These are phyloP conservation scores for Montipora cactus DNA, from an alignment of 64 coral and sea anemone genomes.

Conservation along the genomic window DNA sequence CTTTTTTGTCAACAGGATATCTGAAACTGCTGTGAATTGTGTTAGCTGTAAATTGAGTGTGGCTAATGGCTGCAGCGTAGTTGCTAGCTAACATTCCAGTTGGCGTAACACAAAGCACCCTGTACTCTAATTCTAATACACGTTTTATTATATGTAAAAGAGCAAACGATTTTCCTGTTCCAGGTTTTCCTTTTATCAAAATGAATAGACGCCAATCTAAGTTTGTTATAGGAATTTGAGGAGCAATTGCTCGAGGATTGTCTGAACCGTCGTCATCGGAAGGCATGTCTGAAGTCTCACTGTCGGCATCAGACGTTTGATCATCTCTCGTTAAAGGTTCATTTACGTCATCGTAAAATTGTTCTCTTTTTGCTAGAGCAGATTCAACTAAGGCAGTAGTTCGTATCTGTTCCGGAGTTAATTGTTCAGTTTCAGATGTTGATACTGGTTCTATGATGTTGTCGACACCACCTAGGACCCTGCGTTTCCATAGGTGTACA, in stretches of 20 bases:
- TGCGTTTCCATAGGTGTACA: background rate
- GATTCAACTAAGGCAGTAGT: background rate
- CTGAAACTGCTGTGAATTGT: too few relatives aligned
- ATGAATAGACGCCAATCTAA: background rate
- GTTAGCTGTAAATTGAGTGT: too few relatives aligned
- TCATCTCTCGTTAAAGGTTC: background rate
- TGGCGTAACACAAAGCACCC: too few relatives aligned
- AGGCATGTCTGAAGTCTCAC: background rate
- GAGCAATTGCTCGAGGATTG: background rate
- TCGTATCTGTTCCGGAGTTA: background rate
- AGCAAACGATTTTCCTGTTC: constrained; percentile 10
- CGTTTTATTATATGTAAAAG: background rate
- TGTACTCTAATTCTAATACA: background rate
- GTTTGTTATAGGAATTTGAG: too few relatives aligned
- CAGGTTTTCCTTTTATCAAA: constrained; percentile 20
- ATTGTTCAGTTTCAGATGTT: background rate
- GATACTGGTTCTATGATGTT: background rate
- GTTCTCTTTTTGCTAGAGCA: background rate
- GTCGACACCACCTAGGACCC: background rate
- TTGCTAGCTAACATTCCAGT: too few relatives aligned
- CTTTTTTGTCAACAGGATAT: too few relatives aligned
- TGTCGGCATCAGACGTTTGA: background rate
- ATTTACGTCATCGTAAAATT: background rate
- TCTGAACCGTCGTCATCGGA: background rate
- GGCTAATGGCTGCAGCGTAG: too few relatives aligned